phyloP scores from a whole-genome alignment of 2,797 vertebrate species.

The Sebastes hubbsi region DNA sequence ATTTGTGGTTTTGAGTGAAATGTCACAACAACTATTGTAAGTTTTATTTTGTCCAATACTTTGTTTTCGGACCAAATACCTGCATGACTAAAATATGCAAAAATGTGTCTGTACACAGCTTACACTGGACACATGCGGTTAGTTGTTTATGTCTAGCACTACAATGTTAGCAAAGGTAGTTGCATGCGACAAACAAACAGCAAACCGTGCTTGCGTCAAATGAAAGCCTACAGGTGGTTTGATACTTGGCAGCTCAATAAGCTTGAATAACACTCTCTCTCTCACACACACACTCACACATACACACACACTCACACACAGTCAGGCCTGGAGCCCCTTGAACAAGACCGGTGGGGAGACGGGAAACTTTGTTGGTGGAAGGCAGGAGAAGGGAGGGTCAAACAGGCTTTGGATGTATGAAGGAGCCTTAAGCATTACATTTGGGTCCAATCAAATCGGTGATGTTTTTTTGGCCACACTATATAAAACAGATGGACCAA shows the following conservation, averaged over 20 bases:
- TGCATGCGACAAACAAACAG: background rate
- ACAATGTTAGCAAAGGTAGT: background rate
- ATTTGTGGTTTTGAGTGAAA: background rate
- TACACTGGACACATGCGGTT: background rate
- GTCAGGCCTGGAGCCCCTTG: slow-evolving; percentile 35
- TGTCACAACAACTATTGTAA: too few species aligned
- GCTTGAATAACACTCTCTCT: background rate
- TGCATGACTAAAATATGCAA: background rate
- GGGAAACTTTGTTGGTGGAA: slow-evolving; percentile 53
- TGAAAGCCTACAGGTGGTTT: background rate
- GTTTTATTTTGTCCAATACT: too few species aligned
- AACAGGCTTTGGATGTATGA: slow-evolving; percentile 71
- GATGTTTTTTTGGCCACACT: slow-evolving; percentile 74
- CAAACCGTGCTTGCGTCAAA: background rate
- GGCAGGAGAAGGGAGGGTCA: slow-evolving; percentile 65
- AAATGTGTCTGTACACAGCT: background rate
- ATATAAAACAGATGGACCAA: slow-evolving; percentile 80
- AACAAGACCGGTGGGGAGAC: slow-evolving; percentile 40
- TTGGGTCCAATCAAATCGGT: slow-evolving; percentile 79
- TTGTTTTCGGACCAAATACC: background rate
- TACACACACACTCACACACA: background rate
- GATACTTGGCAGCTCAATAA: slow-evolving; percentile 1
- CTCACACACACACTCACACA: background rate
- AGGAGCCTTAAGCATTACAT: slow-evolving; percentile 79
- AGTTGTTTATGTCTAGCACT: background rate